Base-by-base conservation (phyloP, 1,140 invertebrate species). In the Sminthurinus signatus region DNA sequence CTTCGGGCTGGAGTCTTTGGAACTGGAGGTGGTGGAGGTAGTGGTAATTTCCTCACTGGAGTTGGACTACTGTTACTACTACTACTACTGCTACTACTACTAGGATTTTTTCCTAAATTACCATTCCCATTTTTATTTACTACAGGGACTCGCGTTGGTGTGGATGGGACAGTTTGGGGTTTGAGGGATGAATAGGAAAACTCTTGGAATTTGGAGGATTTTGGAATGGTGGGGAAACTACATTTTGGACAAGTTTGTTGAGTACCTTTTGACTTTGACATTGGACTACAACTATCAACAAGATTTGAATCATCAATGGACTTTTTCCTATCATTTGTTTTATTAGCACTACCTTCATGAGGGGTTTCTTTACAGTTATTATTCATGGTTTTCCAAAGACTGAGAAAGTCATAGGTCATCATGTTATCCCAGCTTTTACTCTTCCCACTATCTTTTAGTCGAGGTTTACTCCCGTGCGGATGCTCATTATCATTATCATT, bases 371-470 rank as follows among this genome's bases (percentile, higher is more conserved):
- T 57, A 72, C 50, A 48, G 8, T 52, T 31, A 70, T 52, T 72
- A 64, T 58, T 63, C 65, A 36, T 36, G 32, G 15, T 36, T 36
- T 36, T 36, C 67, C 69, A 71, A 29, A 55, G 57, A 19, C 60
- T 67, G 36, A 67, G 39, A n/a, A n/a, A n/a, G 44, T 91, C 88
- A 69, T 86, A 88, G 0, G 88, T 91, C n/a, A n/a, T n/a, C n/a
- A n/a, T n/a, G n/a, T n/a, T n/a, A 75, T 92, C 89, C 14, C 91
- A 77, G 73, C 88, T 89, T 67, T 85, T 85, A 0, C 88, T 90
- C 74, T 91, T 91, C 0, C 88, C 88, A 69, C 85, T 88, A 62
- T 85, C 85, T 58, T 84, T 85, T 8, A 91, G 75, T 65, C 74
- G 78, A 61, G 78, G 78, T 77, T 81, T 80, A n/a, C 5, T 8